A percentile compares a stretch with the other conserved stretches of the same genome.
These are phyloP conservation scores for Gymnobelideus leadbeateri DNA, from an alignment of 2,113 vertebrate genomes.

Conservation along the genomic window DNA sequence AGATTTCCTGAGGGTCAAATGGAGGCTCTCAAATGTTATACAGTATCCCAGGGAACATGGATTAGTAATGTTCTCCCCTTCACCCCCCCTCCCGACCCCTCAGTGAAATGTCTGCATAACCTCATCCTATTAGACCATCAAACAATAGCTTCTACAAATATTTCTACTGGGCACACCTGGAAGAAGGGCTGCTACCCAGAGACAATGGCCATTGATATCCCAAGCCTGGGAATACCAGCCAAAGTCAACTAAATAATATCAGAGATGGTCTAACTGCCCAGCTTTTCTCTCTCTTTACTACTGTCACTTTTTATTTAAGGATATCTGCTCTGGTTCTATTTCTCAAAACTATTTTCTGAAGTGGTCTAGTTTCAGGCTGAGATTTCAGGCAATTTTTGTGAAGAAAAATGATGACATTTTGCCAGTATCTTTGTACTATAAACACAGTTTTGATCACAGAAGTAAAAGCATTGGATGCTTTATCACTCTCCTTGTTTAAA, in stretches of 20 bases:
- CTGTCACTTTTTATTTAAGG: background rate
- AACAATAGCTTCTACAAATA: background rate
- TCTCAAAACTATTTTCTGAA: background rate
- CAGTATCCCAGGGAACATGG: background rate
- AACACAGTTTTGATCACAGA: constrained; percentile 38
- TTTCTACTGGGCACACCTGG: fast-evolving
- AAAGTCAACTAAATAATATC: background rate
- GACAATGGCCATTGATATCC: fast-evolving
- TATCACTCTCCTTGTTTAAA: constrained; percentile 2
- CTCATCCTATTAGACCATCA: background rate
- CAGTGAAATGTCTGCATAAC: fast-evolving
- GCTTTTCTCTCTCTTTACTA: background rate
- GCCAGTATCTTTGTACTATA: constrained; percentile 27
- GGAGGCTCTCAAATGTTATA: too few species aligned
- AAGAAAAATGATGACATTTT: constrained; percentile 1
- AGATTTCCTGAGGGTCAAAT: background rate
- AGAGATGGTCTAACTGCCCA: background rate
- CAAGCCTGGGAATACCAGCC: background rate
- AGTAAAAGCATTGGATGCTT: constrained; percentile 45
- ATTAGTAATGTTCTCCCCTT: background rate
- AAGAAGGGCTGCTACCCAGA: too few species aligned
- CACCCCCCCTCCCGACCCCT: too few species aligned
- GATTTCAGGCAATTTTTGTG: constrained; percentile 40
- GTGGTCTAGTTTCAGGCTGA: background rate
- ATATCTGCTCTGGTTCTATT: background rate